Base-by-base conservation (phyloP, 2,888 invertebrate genomes). In the Agrilus biguttatus region DNA sequence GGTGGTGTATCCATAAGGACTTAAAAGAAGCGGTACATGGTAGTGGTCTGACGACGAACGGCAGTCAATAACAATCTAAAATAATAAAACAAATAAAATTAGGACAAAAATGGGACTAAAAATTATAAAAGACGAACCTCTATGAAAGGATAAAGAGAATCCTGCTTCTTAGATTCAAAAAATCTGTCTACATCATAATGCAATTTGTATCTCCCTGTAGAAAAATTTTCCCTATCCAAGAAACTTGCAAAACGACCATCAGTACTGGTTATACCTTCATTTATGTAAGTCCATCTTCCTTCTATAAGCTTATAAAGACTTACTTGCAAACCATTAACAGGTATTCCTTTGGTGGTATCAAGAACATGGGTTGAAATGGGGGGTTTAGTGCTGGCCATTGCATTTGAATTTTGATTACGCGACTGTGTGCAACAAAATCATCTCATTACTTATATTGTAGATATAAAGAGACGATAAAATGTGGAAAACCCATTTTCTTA, bases 1-100 rank as follows among this genome's bases (percentile, higher is more conserved):
- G 0, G 85, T 86, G 1, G 83, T 75, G 56, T 84, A 87, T 14
- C 85, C 82, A 62, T 72, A 85, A 0, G 85, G 84, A 53, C 77
- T 83, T 17, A 87, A 63, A 17, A 87, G 66, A 38, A 87, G 62
- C 0, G 86, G 85, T 45, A 87, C 78, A 63, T 87, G 84, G 62
- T 84, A 83, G 55, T 81, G 78, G 43, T 78, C 71, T 4, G 66
- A 69, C 5, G 74, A 73, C 44, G 71, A 68, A 23, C 73, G 73
- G 37, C 77, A 74, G 48, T 80, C 78, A 61, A 87, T 82, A 3
- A 78, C 74, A 48, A 87, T 77, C 78, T 81, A 69, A 44, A 69
- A 68, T 41, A 50, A 46, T 50, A 49, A 37, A 12, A 19, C 36
- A 17, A 36, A 35, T 14, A 12, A 45, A 34, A 14, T 39, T 14